phyloP scores from a whole-genome alignment of 2,888 invertebrate genomes.

The Eupsilia transversa region DNA sequence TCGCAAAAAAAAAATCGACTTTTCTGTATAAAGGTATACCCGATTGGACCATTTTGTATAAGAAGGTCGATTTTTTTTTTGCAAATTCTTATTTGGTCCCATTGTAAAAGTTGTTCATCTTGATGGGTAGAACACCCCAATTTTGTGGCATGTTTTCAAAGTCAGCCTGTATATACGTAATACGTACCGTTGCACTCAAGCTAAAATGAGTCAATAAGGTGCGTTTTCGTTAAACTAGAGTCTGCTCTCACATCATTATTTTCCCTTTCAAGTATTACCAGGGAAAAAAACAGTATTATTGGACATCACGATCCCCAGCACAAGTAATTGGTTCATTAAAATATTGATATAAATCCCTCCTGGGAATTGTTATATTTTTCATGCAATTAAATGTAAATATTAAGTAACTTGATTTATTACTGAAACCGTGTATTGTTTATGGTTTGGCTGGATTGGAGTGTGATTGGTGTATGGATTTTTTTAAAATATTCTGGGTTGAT shows the following conservation, averaged over 20 bases:
- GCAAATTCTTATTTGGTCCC: too few species aligned
- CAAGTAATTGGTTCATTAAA: conserved; percentile 60
- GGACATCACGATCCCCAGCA: conserved; percentile 11
- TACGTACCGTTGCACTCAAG: background rate
- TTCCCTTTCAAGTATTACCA: conserved; percentile 29
- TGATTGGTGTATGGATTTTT: background rate
- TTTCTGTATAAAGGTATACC: too few species aligned
- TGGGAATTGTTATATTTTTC: conserved; percentile 44
- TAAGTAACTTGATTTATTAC: conserved; percentile 16
- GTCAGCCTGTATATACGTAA: too few species aligned
- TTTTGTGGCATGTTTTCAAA: too few species aligned
- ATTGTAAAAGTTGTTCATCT: too few species aligned
- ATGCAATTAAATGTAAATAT: conserved; percentile 37
- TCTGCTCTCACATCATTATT: conserved; percentile 29
- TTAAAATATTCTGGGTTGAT: too few species aligned
- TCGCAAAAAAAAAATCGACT: too few species aligned
- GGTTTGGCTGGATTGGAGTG: background rate
- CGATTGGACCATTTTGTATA: too few species aligned
- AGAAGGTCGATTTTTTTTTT: too few species aligned
- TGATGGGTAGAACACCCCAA: too few species aligned
- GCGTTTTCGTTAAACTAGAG: background rate
- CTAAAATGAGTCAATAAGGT: background rate
- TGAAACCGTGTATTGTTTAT: background rate
- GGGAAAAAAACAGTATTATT: conserved; percentile 22
- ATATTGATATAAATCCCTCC: conserved; percentile 47